Percentiles rank a stretch among this genome's conserved stretches.
Evolutionary conservation across 2,888 invertebrate species (phyloP).

Genomic region (Xylota sylvarum): DNA sequence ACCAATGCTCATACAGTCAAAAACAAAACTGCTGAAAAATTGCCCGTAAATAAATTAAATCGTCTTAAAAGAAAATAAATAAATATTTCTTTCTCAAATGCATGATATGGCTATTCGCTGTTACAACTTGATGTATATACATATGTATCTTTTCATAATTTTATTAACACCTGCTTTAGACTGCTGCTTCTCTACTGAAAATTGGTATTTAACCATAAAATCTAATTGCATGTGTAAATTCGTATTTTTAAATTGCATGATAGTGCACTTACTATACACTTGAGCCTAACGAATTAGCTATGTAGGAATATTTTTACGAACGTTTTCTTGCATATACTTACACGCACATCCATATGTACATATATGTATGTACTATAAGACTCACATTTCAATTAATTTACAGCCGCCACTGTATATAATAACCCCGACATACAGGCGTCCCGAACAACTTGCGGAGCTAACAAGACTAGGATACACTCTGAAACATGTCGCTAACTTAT

Average conservation of each 20-base stretch:
- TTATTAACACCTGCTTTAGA: constrained; percentile 6
- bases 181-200: constrained; percentile 30
- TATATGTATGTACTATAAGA: not conserved
- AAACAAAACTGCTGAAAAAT: constrained; percentile 72
- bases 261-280: constrained; percentile 47
- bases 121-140: not conserved
- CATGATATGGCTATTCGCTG: constrained; percentile 39
- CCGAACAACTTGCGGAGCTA: constrained; percentile 92
- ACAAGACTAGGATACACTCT: constrained; percentile 90
- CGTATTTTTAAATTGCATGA: constrained; percentile 18
- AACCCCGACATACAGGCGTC: constrained; percentile 91
- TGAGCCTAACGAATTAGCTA: constrained; percentile 12
- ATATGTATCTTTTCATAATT: not conserved
- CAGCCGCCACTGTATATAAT: constrained; percentile 88
- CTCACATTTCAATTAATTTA: constrained; percentile 55
- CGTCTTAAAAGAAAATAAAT: constrained; percentile 48
- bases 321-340: not conserved
- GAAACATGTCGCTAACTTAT: constrained; percentile 88
- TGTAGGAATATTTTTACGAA: not conserved
- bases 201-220: not conserved
- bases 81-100: constrained; percentile 26
- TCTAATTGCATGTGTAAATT: constrained; percentile 38
- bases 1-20: constrained; percentile 70
- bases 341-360: too few relatives aligned
- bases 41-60: constrained; percentile 69